Conservation (phyloP, 2,797 vertebrate genomes). For the Ambastaia sidthimunki region DNA sequence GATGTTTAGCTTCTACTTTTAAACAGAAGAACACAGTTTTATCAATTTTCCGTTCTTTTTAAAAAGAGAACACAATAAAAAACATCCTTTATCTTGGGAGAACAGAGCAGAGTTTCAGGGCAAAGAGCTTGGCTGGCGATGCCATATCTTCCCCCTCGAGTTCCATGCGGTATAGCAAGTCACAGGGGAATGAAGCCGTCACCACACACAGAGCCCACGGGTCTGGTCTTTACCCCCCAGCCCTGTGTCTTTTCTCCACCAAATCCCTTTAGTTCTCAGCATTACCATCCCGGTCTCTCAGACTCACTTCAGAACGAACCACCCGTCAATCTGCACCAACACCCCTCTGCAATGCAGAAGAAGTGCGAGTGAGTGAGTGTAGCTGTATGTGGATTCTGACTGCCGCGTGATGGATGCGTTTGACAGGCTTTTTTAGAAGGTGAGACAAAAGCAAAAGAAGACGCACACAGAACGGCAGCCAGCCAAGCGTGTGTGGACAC, state of each 20-base stretch:
- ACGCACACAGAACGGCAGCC: slow-evolving; percentile 15
- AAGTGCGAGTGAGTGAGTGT: background rate
- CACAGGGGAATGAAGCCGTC: slow-evolving; percentile 16
- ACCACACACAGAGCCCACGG: slow-evolving; percentile 24
- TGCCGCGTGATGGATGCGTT: slow-evolving; percentile 31
- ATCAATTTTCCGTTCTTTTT: background rate
- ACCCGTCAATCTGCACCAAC: background rate
- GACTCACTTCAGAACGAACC: background rate
- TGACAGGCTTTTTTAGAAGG: slow-evolving; percentile 22
- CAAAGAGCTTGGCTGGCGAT: slow-evolving; percentile 34
- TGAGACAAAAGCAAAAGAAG: slow-evolving; percentile 33
- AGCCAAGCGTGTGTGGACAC: slow-evolving; percentile 27
- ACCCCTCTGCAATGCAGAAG: slow-evolving; percentile 24
- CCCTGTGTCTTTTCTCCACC: background rate
- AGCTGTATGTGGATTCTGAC: slow-evolving; percentile 16
- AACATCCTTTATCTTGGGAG: slow-evolving; percentile 41
- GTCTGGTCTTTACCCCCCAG: background rate
- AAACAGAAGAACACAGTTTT: background rate
- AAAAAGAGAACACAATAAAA: slow-evolving; percentile 11
- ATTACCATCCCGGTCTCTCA: slow-evolving; percentile 10
- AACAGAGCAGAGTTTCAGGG: slow-evolving; percentile 39
- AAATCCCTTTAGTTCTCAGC: slow-evolving; percentile 33
- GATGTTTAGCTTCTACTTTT: background rate
- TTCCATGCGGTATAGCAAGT: background rate
- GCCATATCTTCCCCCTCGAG: background rate